phyloP scores from a whole-genome alignment of 30 jellyfish, hydroid and myxozoan genomes.

The Hydra vulgaris region DNA sequence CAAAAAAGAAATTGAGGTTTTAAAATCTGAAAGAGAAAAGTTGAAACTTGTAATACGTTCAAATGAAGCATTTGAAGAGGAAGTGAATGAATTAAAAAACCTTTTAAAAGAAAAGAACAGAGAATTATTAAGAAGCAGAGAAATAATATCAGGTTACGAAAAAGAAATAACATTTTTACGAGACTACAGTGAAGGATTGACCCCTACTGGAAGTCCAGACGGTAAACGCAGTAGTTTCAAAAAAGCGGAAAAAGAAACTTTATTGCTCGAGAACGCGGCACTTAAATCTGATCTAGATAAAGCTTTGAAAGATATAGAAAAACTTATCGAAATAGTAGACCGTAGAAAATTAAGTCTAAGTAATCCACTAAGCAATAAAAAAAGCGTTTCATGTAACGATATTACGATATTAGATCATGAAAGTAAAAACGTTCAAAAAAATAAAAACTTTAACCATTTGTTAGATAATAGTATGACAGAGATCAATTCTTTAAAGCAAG shows the following conservation, averaged over 20 bases:
- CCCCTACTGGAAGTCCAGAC: slow-evolving; percentile 25
- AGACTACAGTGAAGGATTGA: slow-evolving; percentile 11
- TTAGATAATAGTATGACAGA: slow-evolving; percentile 26
- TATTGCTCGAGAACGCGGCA: slow-evolving; percentile 16
- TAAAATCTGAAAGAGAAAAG: slow-evolving; percentile 37
- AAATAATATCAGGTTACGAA: slow-evolving; percentile 10
- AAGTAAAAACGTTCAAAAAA: background rate
- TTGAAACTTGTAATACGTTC: slow-evolving; percentile 4
- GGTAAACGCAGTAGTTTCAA: slow-evolving; percentile 11
- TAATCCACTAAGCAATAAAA: slow-evolving; percentile 8
- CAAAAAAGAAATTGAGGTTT: slow-evolving; percentile 26
- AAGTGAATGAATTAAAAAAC: background rate
- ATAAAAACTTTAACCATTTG: slow-evolving; percentile 22
- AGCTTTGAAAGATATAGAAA: slow-evolving; percentile 14
- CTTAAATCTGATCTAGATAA: slow-evolving; percentile 26
- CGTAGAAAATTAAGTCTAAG: slow-evolving; percentile 4
- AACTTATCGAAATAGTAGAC: slow-evolving; percentile 8
- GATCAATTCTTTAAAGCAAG: slow-evolving; percentile 2
- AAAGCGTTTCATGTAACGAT: background rate
- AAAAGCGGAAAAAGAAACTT: slow-evolving; percentile 27
- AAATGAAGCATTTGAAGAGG: slow-evolving; percentile 15
- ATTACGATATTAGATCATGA: background rate
- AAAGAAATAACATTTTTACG: background rate
- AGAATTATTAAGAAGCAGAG: background rate
- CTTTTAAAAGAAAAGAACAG: slow-evolving; percentile 8